Evolutionary conservation across 2,888 invertebrate genomes (phyloP), one percentile per base, ranked within the genome.

Genomic region (Liopterus haemorrhoidalis): DNA sequence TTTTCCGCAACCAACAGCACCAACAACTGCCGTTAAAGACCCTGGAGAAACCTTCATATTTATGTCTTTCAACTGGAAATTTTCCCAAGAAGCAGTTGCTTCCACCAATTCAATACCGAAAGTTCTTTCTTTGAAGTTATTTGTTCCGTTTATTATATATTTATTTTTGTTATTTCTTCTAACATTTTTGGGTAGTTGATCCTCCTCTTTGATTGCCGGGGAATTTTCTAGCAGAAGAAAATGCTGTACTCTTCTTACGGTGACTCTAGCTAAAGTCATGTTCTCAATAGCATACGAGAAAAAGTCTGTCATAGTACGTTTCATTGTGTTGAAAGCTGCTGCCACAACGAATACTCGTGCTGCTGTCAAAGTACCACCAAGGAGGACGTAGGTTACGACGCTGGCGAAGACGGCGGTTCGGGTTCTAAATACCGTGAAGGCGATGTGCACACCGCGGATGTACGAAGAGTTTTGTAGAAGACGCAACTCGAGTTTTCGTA

Each of bases 261-360:
- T 80, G 5, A 83, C 78, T 19, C 74, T 58, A 1, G 75, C 71
- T 59, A 83, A 82, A 0, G 79, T 76, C 3, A 76, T 59, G 60
- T 75, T 75, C 6, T 79, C 75, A 41, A 86, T 75, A 25, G 81
- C 85, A 57, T 74, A 74, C 6, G 78, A 75, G 57, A 88, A 83
- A 59, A 80, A 83, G 16, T 85, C 72, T 25, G 82, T 82, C 78
- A 86, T 79, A 1, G 81, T 77, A 56, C 80, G 75, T 50, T 84
- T 76, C 28, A 85, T 70, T 22, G 84, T 79, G 57, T 85, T 84
- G 67, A 81, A 85, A 55, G 82, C 79, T 15, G 85, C 79, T 3
- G 82, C 78, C 16, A 82, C 70, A 30, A 85, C 78, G 62, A 84
- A 85, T 1, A 84, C 81, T 60, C 79, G 78, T 63, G 85, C 82